Evolutionary conservation across 2,888 invertebrate genomes (phyloP).

Genomic region (Apamea epomidion): DNA sequence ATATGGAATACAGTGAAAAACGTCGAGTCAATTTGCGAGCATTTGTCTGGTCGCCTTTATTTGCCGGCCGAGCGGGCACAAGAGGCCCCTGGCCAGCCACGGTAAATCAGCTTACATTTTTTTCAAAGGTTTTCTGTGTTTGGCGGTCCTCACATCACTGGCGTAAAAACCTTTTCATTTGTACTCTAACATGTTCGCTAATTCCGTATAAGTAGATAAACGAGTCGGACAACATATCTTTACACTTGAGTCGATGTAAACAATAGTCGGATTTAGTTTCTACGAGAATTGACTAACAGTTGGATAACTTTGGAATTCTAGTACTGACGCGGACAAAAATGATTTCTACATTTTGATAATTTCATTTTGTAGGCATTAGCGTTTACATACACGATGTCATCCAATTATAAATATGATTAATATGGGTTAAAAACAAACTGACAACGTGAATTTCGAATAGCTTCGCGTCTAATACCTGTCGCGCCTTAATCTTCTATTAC

Average conservation of each 20-base stretch:
- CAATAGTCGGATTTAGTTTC: slow-evolving; percentile 50
- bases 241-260: slow-evolving; percentile 54
- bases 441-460: slow-evolving; percentile 9
- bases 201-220: slow-evolving; percentile 66
- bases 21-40: slow-evolving; percentile 89
- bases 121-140: slow-evolving; percentile 89
- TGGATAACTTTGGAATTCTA: slow-evolving; percentile 37
- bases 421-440: slow-evolving; percentile 18
- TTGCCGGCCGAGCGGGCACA: slow-evolving; percentile 86
- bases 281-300: slow-evolving; percentile 42
- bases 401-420: background rate
- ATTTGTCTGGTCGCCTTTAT: slow-evolving; percentile 90
- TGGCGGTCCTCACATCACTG: slow-evolving; percentile 85
- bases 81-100: slow-evolving; percentile 83
- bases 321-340: slow-evolving; percentile 26
- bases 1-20: slow-evolving; percentile 87
- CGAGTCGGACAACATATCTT: slow-evolving; percentile 51
- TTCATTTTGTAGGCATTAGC: background rate
- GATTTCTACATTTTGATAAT: background rate
- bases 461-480: slow-evolving; percentile 23
- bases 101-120: slow-evolving; percentile 90
- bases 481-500: slow-evolving; percentile 54
- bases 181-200: slow-evolving; percentile 77
- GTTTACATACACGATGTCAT: background rate
- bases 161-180: slow-evolving; percentile 85